Evolutionary conservation across 1,140 invertebrate species (phyloP).

Genomic region (Drosophila kikkawai): DNA sequence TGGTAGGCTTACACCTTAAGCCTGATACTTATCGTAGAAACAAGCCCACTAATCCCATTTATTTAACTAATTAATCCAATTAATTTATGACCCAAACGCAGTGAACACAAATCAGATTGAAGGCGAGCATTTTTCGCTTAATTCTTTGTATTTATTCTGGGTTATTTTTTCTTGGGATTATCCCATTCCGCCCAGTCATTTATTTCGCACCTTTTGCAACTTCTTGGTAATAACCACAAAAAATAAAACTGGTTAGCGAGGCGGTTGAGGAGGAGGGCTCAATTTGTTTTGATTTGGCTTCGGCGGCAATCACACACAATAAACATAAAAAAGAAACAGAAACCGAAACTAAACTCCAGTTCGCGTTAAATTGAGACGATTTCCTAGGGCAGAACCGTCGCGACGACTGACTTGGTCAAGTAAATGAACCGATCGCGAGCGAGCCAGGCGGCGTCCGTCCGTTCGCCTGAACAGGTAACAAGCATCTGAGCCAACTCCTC

Average conservation of each 20-base stretch:
- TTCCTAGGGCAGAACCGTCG: slow-evolving; percentile 39
- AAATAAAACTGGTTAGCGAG: slow-evolving; percentile 27
- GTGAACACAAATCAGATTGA: slow-evolving; percentile 13
- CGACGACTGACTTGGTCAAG: slow-evolving; percentile 22
- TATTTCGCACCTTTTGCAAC: slow-evolving; percentile 49
- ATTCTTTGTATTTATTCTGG: slow-evolving; percentile 22
- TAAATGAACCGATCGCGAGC: slow-evolving; percentile 34
- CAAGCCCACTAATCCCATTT: neutral
- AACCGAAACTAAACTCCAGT: slow-evolving; percentile 26
- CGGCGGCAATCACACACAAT: slow-evolving; percentile 42
- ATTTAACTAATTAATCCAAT: slow-evolving; percentile 15
- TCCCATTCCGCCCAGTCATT: slow-evolving; percentile 19
- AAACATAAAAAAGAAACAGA: slow-evolving; percentile 38
- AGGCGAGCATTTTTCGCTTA: slow-evolving; percentile 3
- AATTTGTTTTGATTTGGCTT: slow-evolving; percentile 53
- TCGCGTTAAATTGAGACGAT: slow-evolving; percentile 17
- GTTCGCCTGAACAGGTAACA: slow-evolving; percentile 69
- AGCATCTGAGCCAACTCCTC: slow-evolving; percentile 42
- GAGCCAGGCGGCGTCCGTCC: slow-evolving; percentile 47
- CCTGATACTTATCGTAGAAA: neutral
- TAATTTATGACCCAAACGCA: neutral
- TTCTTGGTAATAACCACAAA: slow-evolving; percentile 14
- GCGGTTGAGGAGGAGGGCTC: slow-evolving; percentile 6
- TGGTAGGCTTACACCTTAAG: neutral
- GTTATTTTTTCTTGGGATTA: slow-evolving; percentile 23